These are phyloP conservation scores for Zoanthus sansibaricus DNA, from an alignment of 92 coral and sea anemone genomes.

Conservation along the genomic window DNA sequence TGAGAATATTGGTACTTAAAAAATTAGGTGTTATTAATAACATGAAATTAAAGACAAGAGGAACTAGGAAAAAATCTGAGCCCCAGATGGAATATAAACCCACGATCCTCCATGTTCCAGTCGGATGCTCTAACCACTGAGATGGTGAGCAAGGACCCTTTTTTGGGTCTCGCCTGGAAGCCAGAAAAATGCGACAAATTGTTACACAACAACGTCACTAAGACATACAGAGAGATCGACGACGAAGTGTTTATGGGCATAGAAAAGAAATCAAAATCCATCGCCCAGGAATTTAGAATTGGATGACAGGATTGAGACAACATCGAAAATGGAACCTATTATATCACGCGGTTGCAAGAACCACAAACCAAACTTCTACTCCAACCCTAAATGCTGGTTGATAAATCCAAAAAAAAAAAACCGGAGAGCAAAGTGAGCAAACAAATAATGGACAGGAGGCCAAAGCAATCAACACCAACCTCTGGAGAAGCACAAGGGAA, in stretches of 20 bases:
- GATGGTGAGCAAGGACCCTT: no score
- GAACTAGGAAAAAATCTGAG: no score
- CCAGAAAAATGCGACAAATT: background rate
- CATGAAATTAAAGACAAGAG: no score
- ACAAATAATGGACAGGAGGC: background rate
- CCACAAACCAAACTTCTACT: background rate
- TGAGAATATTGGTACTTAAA: no score
- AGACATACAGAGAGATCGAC: background rate
- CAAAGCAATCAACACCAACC: constrained; percentile 4
- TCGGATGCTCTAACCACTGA: no score
- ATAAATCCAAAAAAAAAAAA: constrained; percentile 1
- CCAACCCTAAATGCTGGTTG: background rate
- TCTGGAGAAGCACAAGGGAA: background rate
- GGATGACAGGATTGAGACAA: constrained; percentile 11
- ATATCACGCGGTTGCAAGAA: background rate
- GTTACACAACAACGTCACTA: background rate
- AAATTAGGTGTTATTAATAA: no score
- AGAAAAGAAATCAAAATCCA: background rate
- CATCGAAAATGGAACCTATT: background rate
- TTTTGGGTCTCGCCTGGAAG: no score
- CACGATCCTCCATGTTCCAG: no score
- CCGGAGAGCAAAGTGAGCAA: background rate
- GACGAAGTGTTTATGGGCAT: background rate
- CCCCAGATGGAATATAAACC: no score
- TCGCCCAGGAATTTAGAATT: background rate